phyloP scores from a whole-genome alignment of 2,888 invertebrate genomes.

The Andrena dorsata region DNA sequence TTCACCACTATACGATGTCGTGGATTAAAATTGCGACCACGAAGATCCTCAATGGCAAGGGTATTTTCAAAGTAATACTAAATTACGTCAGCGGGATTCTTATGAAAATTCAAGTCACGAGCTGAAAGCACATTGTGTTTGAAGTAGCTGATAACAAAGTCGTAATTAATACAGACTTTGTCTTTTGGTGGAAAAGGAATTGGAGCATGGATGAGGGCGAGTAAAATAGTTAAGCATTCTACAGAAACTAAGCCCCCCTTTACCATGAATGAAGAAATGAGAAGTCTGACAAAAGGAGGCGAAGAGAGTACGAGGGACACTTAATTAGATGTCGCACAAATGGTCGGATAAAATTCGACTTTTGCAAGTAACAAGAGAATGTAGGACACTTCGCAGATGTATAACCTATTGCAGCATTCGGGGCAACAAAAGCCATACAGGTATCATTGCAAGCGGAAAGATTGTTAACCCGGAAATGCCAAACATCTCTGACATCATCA shows the following conservation, averaged over 20 bases:
- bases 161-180: conserved; percentile 38
- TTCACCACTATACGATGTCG: background rate
- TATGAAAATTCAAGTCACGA: conserved; percentile 24
- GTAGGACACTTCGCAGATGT: conserved; percentile 26
- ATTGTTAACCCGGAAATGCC: too few relatives aligned
- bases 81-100: background rate
- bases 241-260: too few relatives aligned
- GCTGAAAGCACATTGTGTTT: background rate
- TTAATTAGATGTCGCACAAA: too few relatives aligned
- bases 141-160: conserved; percentile 9
- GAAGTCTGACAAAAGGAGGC: too few relatives aligned
- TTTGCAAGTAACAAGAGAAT: conserved; percentile 48
- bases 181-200: background rate
- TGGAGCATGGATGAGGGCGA: conserved; percentile 4
- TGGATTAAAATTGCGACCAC: background rate
- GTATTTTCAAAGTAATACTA: background rate
- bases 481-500: too few relatives aligned
- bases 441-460: too few relatives aligned
- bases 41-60: background rate
- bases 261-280: too few relatives aligned
- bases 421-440: too few relatives aligned
- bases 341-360: conserved; percentile 54
- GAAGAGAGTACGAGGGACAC: too few relatives aligned
- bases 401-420: background rate
- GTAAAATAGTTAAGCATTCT: too few relatives aligned